Percentiles rank a stretch among this genome's conserved stretches.
Conservation (phyloP, 2,888 invertebrate species). For the Trissolcus brochymenae region DNA sequence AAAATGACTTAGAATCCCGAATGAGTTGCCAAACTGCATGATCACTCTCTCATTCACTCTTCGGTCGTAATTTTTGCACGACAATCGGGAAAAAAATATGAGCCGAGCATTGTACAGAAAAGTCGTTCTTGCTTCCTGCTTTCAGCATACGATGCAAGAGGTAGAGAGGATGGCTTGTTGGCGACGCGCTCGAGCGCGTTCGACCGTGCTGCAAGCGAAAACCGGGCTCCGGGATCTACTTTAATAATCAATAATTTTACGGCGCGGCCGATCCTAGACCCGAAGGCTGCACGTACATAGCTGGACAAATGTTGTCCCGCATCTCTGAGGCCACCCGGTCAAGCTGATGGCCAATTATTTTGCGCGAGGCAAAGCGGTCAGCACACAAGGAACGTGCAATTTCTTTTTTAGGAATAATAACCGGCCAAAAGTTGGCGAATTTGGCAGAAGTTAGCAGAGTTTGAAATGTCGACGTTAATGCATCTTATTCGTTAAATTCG, state of each 20-base stretch:
- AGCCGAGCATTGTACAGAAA: slow-evolving; percentile 32
- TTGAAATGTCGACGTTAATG: not conserved
- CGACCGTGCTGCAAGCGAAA: slow-evolving; percentile 30
- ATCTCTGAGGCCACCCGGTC: slow-evolving; percentile 23
- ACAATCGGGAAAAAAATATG: slow-evolving; percentile 45
- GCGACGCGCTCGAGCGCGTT: slow-evolving; percentile 40
- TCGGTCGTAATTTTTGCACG: slow-evolving; percentile 39
- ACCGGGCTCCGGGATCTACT: slow-evolving; percentile 59
- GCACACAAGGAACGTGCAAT: slow-evolving; percentile 15
- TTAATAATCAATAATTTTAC: slow-evolving; percentile 73
- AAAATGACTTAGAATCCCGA: slow-evolving; percentile 8
- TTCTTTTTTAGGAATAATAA: slow-evolving; percentile 10
- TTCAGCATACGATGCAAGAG: slow-evolving; percentile 8
- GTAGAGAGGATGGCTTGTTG: slow-evolving; percentile 14
- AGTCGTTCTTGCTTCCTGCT: slow-evolving; percentile 40
- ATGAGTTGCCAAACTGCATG: slow-evolving; percentile 1
- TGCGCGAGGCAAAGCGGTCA: slow-evolving; percentile 9
- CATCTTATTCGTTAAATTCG: not conserved
- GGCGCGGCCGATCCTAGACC: slow-evolving; percentile 54
- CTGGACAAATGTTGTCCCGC: slow-evolving; percentile 65
- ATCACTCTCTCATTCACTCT: slow-evolving; percentile 35
- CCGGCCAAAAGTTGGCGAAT: not conserved
- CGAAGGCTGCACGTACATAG: slow-evolving; percentile 68
- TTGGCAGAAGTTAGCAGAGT: slow-evolving; percentile 5
- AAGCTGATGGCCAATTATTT: slow-evolving; percentile 38